Percentiles rank a stretch among this genome's conserved stretches.
phyloP scores from a whole-genome alignment of 2,113 vertebrate species.

The Anoura caudifer region DNA sequence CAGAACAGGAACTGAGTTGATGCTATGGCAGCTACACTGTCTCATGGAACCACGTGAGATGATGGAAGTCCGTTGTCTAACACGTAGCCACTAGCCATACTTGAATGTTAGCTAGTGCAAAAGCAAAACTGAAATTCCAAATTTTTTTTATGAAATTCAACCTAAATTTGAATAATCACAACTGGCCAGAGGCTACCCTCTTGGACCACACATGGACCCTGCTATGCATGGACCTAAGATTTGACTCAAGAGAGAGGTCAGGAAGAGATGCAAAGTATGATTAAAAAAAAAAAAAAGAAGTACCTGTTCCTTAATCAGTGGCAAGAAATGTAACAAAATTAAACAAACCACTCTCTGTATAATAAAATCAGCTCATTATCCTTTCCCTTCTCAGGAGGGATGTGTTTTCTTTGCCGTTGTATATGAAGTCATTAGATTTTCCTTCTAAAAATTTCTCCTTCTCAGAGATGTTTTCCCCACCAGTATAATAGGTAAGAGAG shows the following conservation, averaged over 20 bases:
- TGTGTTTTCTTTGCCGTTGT: neutral
- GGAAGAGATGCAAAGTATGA: neutral
- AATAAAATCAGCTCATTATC: neutral
- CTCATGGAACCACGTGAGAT: neutral
- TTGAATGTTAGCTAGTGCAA: neutral
- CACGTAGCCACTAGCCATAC: neutral
- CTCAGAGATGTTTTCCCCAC: neutral
- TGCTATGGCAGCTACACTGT: neutral
- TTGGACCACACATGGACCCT: neutral
- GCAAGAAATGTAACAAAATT: neutral
- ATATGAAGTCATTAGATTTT: neutral
- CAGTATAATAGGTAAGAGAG: neutral
- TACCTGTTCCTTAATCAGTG: neutral
- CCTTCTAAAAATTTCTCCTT: neutral
- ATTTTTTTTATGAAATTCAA: neutral
- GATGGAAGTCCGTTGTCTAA: neutral
- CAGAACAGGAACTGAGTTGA: neutral
- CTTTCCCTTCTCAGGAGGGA: neutral
- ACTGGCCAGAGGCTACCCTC: accelerated
- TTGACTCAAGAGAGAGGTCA: neutral
- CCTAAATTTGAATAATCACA: neutral
- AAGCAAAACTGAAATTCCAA: neutral
- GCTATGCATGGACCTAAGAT: neutral
- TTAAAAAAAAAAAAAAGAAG: neutral
- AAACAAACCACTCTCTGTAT: neutral